Base-by-base conservation (phyloP, 2,888 invertebrate species). In the Sesia bembeciformis region DNA sequence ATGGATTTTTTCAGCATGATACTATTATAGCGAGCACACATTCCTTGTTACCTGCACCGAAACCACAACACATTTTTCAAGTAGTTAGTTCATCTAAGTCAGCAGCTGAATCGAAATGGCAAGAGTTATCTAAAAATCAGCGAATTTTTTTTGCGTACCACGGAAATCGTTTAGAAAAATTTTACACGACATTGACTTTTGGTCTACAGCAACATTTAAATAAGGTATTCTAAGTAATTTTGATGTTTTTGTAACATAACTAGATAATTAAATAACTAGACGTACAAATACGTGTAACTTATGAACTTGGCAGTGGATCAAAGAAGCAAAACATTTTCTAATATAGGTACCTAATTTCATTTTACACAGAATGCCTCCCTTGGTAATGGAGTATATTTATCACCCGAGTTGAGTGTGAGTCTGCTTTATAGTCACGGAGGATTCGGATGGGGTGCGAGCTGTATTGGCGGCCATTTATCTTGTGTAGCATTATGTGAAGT, bases 401-500 rank as follows among this genome's bases (percentile, higher is more conserved):
- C 94, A 3, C 92, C 92, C 63, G 95, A 96, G 69, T 82, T 96
- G 62, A 92, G 92, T 54, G 91, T 94, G 38, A 94, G 93, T 64
- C 82, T 96, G 64, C 91, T 92, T 41, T 94, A 93, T 68, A 94
- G 95, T 70, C 94, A 94, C 40, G 91, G 91, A 60, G 93, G 92
- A n/a, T 92, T 91, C 68, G 91, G 94, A 6, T 95, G 96, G 96
- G 92, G 93, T 39, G 92, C 92, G 5, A 96, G 96, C 66, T 81
- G 91, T 57, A 90, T 96, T 53, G 96, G 96, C 3, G 91, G 92
- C n/a, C 91, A 93, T 60, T 83, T 96, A 53, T 93, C 95, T 49
- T 94, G 95, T 71, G 90, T 96, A 52, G 96, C 95, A 3, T 81
- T 96, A 58, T 95, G 96, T 81, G 95, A 97, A 85, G 91, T 95